Evolutionary conservation across 2,888 invertebrate genomes (phyloP).

Genomic region (Ochlodes sylvanus): DNA sequence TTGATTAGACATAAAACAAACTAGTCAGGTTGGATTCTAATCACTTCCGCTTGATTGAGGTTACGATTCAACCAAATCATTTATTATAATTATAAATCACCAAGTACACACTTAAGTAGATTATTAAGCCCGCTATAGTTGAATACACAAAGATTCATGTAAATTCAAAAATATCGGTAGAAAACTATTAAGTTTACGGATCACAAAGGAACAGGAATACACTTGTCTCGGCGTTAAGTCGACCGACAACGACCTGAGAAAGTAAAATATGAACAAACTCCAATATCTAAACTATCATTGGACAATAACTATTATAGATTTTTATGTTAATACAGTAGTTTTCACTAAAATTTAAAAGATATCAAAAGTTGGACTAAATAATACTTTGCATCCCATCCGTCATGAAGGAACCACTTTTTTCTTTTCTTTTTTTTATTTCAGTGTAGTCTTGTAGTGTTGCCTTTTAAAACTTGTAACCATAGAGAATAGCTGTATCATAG

Average conservation of each 20-base stretch:
- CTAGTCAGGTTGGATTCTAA: constrained; percentile 43
- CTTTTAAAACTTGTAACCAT: neutral
- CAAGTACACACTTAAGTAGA: neutral
- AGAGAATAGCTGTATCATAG: too few species aligned
- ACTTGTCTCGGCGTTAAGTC: constrained; percentile 29
- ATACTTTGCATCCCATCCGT: constrained; percentile 25
- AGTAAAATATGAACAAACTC: constrained; percentile 1
- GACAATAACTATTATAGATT: neutral
- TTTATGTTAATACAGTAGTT: constrained; percentile 7
- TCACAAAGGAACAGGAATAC: constrained; percentile 79
- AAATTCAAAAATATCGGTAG: constrained; percentile 13
- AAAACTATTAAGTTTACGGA: constrained; percentile 61
- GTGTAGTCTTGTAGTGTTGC: neutral
- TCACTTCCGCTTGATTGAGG: constrained; percentile 58
- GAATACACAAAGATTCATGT: constrained; percentile 10
- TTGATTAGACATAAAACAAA: constrained; percentile 22
- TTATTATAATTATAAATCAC: constrained; percentile 11
- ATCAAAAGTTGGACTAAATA: constrained; percentile 11
- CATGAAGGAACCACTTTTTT: constrained; percentile 16
- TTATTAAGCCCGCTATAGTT: neutral
- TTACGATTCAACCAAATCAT: constrained; percentile 45
- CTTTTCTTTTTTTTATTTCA: neutral
- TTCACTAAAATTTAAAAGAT: constrained; percentile 7
- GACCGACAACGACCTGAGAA: constrained; percentile 2
- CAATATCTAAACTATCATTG: neutral